Evolutionary conservation across 2,797 vertebrate species (phyloP), one percentile per base, ranked within the genome.

Genomic region (Tokudaia muenninki): DNA sequence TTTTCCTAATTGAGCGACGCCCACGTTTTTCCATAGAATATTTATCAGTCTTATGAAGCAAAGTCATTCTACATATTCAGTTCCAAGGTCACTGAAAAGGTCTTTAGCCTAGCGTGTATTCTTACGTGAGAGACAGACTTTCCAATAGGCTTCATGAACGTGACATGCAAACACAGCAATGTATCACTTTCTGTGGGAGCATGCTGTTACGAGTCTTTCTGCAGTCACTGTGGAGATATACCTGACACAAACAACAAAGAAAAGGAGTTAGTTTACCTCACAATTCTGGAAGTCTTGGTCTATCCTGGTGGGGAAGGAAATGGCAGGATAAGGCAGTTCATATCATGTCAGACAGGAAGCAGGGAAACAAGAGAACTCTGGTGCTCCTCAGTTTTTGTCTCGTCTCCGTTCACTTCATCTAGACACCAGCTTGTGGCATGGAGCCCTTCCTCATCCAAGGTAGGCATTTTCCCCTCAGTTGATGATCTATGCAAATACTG

Each of bases 1-100:
- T 89, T 94, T 82, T 88, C 81, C 52, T 82, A 44, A 94, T 86
- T 86, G 21, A 84, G 81, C 67, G 78, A 88, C 24, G 89, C 80
- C 55, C 79, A 0, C 75, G 16, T 82, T 82, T 79, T 79, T 6
- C 79, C 87, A 47, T 8, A 92, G 44, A 87, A 87, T 4, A 52
- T 1, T n/a, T 86, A 61, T 7, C 13, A 70, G 6, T 47, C 63
- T 87, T 72, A 84, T 59, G 6, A 88, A 95, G 81, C 52, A 86
- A 47, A 57, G 37, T 91, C 55, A 61, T 47, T 70, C 61, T 89
- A 17, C 16, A 88, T n/a, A 81, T 57, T 47, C 2, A 94, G n/a
- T 81, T 88, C 57, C 29, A 34, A 3, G 44, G 47, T 91, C 61
- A 93, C 89, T 83, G 37, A 47, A 44, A 82, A 92, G 91, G 67